These are phyloP conservation scores for Dilophus febrilis DNA, from an alignment of 2,888 invertebrate genomes.

Conservation along the genomic window DNA sequence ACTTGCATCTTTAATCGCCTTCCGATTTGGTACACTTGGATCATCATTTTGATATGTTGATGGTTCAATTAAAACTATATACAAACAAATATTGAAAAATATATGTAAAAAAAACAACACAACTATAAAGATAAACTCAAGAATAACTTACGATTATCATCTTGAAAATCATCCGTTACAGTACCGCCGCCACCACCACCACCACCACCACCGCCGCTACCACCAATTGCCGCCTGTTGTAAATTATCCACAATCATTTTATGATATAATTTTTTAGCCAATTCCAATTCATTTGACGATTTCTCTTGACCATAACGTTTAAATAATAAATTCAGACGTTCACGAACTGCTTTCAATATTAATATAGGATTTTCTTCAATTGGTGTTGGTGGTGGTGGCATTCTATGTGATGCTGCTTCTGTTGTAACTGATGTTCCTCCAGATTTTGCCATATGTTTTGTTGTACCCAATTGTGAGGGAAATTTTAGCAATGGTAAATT, in stretches of 20 bases:
- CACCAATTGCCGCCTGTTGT: no score
- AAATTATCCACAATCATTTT: constrained; percentile 3
- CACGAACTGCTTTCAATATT: constrained; percentile 4
- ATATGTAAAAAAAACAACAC: constrained; percentile 4
- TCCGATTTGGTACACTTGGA: constrained; percentile 17
- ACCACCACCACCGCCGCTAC: no score
- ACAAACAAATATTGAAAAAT: constrained; percentile 2
- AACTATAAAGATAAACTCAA: no score
- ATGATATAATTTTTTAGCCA: constrained; percentile 5
- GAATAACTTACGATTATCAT: constrained; percentile 4
- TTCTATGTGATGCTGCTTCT: no score
- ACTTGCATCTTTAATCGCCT: constrained; percentile 24
- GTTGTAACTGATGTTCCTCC: no score
- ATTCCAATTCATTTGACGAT: background rate
- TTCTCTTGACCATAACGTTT: constrained; percentile 3
- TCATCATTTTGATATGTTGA: constrained; percentile 3
- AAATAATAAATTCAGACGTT: constrained; percentile 7
- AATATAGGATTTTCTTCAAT: constrained; percentile 21
- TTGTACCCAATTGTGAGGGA: no score
- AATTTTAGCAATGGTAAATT: constrained; percentile 25
- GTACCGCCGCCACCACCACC: background rate
- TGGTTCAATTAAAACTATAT: no score
- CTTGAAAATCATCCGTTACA: constrained; percentile 1
- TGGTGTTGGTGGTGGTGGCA: constrained; percentile 20
- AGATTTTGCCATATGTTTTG: no score